Evolutionary conservation across 2,888 invertebrate species (phyloP).

Genomic region (Trissolcus brochymenae): DNA sequence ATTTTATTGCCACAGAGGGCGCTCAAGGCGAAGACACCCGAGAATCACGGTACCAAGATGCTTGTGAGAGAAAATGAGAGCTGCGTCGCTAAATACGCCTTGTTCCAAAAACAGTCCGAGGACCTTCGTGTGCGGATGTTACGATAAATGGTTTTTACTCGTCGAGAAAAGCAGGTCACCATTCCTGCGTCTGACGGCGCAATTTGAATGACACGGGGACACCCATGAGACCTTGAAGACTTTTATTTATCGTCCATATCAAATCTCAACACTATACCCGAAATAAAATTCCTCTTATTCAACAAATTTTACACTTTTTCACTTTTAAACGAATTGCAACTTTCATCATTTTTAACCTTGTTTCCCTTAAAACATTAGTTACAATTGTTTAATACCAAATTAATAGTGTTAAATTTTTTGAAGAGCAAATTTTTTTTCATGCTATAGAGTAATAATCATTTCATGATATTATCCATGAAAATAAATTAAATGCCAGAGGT

Average conservation of each 20-base stretch:
- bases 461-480: too few relatives aligned
- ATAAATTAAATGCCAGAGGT: too few relatives aligned
- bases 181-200: slow-evolving; percentile 68
- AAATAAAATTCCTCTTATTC: too few relatives aligned
- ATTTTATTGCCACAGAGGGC: slow-evolving; percentile 88
- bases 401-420: too few relatives aligned
- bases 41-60: slow-evolving; percentile 77
- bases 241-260: slow-evolving; percentile 18
- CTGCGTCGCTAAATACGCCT: slow-evolving; percentile 65
- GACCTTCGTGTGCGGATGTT: slow-evolving; percentile 61
- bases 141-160: slow-evolving; percentile 70
- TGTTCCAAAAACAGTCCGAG: slow-evolving; percentile 74
- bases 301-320: neutral
- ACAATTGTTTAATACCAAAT: too few relatives aligned
- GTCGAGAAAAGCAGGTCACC: slow-evolving; percentile 56
- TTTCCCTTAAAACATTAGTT: too few relatives aligned
- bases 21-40: slow-evolving; percentile 80
- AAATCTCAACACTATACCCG: neutral
- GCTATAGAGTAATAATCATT: too few relatives aligned
- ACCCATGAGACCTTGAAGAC: slow-evolving; percentile 46
- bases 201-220: slow-evolving; percentile 56
- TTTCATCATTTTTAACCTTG: neutral
- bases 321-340: neutral
- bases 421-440: too few relatives aligned
- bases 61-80: slow-evolving; percentile 67